These are phyloP conservation scores for Empis livida DNA, from an alignment of 2,888 invertebrate species.

Conservation along the genomic window DNA sequence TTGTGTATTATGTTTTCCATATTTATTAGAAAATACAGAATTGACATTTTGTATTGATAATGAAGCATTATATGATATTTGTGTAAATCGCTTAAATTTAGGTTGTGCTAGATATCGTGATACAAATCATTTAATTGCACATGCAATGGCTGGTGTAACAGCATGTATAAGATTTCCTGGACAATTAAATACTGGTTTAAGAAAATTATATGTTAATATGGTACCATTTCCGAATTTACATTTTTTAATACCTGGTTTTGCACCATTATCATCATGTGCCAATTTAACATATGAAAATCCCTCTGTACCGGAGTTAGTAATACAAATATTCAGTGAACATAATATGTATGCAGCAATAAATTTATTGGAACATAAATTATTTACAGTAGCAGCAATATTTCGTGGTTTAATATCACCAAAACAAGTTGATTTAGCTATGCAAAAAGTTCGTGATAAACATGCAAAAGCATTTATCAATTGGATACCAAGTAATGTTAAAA, in stretches of 20 bases:
- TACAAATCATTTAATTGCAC: constrained; percentile 27
- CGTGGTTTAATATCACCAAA: constrained; percentile 41
- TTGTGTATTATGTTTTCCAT: constrained; percentile 23
- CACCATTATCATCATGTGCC: constrained; percentile 56
- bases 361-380: constrained; percentile 59
- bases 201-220: constrained; percentile 83
- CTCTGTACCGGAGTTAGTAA: constrained; percentile 58
- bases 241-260: constrained; percentile 73
- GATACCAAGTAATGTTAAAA: constrained; percentile 80
- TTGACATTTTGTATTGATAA: constrained; percentile 29
- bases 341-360: constrained; percentile 76
- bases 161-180: constrained; percentile 76
- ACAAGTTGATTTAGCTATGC: constrained; percentile 38
- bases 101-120: constrained; percentile 17
- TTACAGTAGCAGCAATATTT: constrained; percentile 69
- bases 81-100: constrained; percentile 22
- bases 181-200: constrained; percentile 75
- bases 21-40: constrained; percentile 23
- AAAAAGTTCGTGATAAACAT: constrained; percentile 65
- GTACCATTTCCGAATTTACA: constrained; percentile 79
- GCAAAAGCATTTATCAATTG: constrained; percentile 58
- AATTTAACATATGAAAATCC: constrained; percentile 51
- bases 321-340: constrained; percentile 60
- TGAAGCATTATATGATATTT: constrained; percentile 24
- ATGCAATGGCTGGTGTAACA: constrained; percentile 52